Percentiles rank a stretch among this genome's conserved stretches.
Evolutionary conservation across 2,888 invertebrate genomes (phyloP).

Genomic region (Chymomyza fuscimana): DNA sequence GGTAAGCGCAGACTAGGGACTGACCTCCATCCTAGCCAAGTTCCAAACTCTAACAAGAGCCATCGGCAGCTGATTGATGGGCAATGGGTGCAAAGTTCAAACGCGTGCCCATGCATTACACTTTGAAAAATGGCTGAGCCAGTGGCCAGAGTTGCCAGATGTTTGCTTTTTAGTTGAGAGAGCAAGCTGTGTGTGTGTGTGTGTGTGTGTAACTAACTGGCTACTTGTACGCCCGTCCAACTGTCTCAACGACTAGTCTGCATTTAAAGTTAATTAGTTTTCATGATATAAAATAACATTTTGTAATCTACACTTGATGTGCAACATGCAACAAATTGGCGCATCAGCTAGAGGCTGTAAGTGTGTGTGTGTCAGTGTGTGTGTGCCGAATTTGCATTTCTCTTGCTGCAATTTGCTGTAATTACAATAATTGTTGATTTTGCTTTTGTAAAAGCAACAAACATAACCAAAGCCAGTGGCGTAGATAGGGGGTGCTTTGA

Average conservation of each 20-base stretch:
- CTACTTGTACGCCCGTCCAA: background rate
- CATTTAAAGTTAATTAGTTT: slow-evolving; percentile 25
- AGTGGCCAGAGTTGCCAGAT: background rate
- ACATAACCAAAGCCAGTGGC: background rate
- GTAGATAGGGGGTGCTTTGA: slow-evolving; percentile 6
- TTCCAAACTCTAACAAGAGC: background rate
- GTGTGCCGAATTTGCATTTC: slow-evolving; percentile 18
- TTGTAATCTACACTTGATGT: background rate
- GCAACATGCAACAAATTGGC: slow-evolving; percentile 6
- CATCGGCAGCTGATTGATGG: slow-evolving; percentile 45
- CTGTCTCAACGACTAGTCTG: background rate
- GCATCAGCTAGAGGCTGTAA: background rate
- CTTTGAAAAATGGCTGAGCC: slow-evolving; percentile 10
- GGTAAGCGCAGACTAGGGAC: background rate
- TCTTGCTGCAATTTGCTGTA: slow-evolving; percentile 22
- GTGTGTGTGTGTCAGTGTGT: background rate
- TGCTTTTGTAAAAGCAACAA: background rate
- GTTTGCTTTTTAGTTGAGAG: too few relatives aligned
- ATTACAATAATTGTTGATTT: slow-evolving; percentile 32
- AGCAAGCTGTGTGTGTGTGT: too few relatives aligned
- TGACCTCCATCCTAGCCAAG: background rate
- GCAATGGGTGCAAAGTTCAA: slow-evolving; percentile 34
- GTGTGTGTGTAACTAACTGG: background rate
- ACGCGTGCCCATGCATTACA: slow-evolving; percentile 35
- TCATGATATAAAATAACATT: background rate